phyloP scores from a whole-genome alignment of 2,797 vertebrate genomes.

The Bradypodion pumilum region DNA sequence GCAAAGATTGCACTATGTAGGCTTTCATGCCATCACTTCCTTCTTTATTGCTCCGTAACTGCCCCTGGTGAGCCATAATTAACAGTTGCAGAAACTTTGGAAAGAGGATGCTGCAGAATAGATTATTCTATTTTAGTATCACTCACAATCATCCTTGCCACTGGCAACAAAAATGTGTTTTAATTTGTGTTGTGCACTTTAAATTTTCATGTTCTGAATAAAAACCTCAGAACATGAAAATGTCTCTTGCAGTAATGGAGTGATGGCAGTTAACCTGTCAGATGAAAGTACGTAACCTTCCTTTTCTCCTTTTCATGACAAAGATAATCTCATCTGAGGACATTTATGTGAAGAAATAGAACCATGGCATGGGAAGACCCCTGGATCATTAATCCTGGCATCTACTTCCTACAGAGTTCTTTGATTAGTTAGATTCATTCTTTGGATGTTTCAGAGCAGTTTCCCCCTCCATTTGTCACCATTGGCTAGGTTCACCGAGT shows the following conservation, averaged over 20 bases:
- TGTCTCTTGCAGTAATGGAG: conserved; percentile 70
- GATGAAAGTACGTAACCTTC: conserved; percentile 77
- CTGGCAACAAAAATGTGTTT: conserved; percentile 69
- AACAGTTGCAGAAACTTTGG: conserved; percentile 60
- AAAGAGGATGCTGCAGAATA: conserved; percentile 32
- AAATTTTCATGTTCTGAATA: conserved; percentile 73
- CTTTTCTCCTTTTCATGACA: conserved; percentile 79
- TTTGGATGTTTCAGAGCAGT: conserved; percentile 71
- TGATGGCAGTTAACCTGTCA: conserved; percentile 76
- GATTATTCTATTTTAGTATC: conserved; percentile 51
- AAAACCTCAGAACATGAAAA: conserved; percentile 68
- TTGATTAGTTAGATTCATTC: conserved; percentile 81
- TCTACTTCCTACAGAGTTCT: conserved; percentile 78
- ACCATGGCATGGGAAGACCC: conserved; percentile 75
- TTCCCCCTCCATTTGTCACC: conserved; percentile 75
- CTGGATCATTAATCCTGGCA: conserved; percentile 81
- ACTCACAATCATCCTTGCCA: conserved; percentile 52
- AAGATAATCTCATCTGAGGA: conserved; percentile 79
- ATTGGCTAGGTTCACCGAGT: conserved; percentile 77
- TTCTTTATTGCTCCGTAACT: conserved; percentile 32
- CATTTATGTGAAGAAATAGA: conserved; percentile 81
- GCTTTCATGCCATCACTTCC: not conserved
- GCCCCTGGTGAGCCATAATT: conserved; percentile 57
- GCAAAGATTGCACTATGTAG: conserved; percentile 11
- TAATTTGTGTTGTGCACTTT: conserved; percentile 71